These are phyloP conservation scores for Apeltes quadracus DNA, from an alignment of 2,113 vertebrate genomes.

Conservation along the genomic window DNA sequence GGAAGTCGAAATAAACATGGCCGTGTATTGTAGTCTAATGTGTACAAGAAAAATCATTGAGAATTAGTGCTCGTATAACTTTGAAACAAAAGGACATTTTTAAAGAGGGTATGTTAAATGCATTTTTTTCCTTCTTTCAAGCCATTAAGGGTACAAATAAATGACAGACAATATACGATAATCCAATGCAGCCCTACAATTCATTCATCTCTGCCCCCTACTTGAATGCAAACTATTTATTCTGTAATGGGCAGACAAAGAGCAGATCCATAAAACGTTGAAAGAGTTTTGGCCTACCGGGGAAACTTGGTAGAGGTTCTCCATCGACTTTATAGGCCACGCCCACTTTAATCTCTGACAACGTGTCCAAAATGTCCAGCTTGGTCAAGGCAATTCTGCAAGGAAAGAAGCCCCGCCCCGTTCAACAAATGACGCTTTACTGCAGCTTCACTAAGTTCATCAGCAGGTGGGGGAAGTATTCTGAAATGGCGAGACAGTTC, in stretches of 20 bases:
- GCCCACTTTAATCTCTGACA: slow-evolving; percentile 83
- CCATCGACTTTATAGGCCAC: slow-evolving; percentile 80
- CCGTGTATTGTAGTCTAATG: not conserved
- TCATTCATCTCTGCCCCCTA: not conserved
- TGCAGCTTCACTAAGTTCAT: not conserved
- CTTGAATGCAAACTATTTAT: not conserved
- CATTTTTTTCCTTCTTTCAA: not conserved
- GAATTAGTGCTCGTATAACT: not conserved
- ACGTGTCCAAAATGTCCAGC: slow-evolving; percentile 82
- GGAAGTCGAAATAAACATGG: not conserved
- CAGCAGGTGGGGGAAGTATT: not conserved
- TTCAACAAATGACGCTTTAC: not conserved
- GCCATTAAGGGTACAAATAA: not conserved
- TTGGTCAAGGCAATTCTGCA: slow-evolving; percentile 83
- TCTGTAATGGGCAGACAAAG: not conserved
- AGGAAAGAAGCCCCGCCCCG: not conserved
- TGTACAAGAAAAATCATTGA: not conserved
- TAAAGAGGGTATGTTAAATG: not conserved
- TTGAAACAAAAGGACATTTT: not conserved
- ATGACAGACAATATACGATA: not conserved
- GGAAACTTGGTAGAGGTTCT: slow-evolving; percentile 80
- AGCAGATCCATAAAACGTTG: not conserved
- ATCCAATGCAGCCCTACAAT: no score
- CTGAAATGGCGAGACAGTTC: not conserved
- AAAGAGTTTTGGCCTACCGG: slow-evolving; percentile 67